Evolutionary conservation across 2,113 vertebrate species (phyloP), one percentile per base, ranked within the genome.

Genomic region (Raja brachyura): DNA sequence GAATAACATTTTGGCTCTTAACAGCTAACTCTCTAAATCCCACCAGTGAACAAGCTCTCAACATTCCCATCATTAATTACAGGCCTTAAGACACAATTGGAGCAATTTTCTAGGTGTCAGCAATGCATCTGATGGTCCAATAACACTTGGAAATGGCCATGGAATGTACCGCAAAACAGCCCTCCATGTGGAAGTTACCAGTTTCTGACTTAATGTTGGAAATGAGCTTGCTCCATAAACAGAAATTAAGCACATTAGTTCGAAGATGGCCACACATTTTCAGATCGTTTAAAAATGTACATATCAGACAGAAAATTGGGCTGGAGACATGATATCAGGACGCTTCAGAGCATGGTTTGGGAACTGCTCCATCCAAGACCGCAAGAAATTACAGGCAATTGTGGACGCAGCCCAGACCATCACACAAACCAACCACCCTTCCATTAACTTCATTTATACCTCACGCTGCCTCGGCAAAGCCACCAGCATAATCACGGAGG

Each of bases 51-150:
- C 59, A 88, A 28, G 61, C 14, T 18, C 59, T 63, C 83, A 88
- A 88, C 83, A 88, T 66, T 61, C 59, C 83, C 59, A 88, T 88
- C 59, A 88, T 88, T 88, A 88, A 88, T 88, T 88, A 88, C 59
- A 88, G 61, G 28, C 59, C 83, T 88, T 66, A 63, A 88, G 59
- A 88, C 83, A 66, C 28, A 88, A 31, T 31, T 63, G n/a, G 83
- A 88, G 5, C 59, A 88, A 63, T 88, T 88, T 83, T 88, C 83
- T 63, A 61, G 59, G 59, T 63, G 59, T 88, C 59, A 88, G 83
- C 18, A 63, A 63, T 88, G 61, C 59, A 61, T 61, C 25, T 66
- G 59, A 66, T 88, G 83, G 83, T 18, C 83, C 28, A 88, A 88
- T 66, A 88, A 33, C 59, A 88, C 28, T 88, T 88, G 83, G 59